These are phyloP conservation scores for Amazona ochrocephala DNA, from an alignment of 2,797 vertebrate species.

Conservation along the genomic window DNA sequence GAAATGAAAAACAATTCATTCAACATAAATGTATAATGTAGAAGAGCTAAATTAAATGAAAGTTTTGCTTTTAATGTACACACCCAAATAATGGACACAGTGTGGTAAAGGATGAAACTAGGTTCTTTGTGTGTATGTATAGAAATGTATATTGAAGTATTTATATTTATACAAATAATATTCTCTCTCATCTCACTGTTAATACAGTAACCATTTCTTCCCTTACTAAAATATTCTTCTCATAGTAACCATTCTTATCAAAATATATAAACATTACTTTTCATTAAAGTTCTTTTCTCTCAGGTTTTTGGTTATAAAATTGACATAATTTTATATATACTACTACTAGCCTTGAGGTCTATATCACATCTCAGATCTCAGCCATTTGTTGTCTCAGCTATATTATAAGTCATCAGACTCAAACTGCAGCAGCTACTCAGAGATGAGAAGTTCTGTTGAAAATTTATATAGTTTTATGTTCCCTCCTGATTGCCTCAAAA, in stretches of 20 bases:
- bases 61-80: background rate
- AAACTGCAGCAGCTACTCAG: background rate
- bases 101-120: background rate
- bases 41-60: background rate
- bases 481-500: background rate
- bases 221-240: background rate
- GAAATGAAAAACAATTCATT: background rate
- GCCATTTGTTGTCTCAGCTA: background rate
- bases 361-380: background rate
- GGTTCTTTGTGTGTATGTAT: background rate
- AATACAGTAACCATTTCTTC: background rate
- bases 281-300: background rate
- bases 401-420: background rate
- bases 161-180: background rate
- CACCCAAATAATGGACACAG: background rate
- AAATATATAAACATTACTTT: background rate
- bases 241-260: background rate
- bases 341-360: background rate
- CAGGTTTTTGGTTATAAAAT: background rate
- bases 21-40: background rate
- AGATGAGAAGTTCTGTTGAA: background rate
- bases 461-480: background rate
- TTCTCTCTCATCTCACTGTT: background rate
- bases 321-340: background rate
- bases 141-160: background rate